Percentiles rank a stretch among this genome's conserved stretches.
Conservation (phyloP, 2,888 invertebrate genomes). For the Drosophila phalerata region DNA sequence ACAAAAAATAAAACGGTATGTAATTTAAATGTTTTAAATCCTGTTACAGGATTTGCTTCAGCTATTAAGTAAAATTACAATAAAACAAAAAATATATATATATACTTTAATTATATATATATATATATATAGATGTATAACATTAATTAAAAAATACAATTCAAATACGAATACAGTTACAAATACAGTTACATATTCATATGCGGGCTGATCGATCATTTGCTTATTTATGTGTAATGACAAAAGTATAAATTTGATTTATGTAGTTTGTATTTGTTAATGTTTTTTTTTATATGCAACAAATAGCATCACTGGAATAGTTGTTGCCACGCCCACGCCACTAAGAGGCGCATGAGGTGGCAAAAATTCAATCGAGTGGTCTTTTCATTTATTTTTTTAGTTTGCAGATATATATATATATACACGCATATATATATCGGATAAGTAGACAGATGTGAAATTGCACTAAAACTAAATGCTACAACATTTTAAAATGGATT, state of each 20-base stretch:
- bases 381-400: conserved; percentile 60
- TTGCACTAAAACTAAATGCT: conserved; percentile 81
- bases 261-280: conserved; percentile 65
- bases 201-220: conserved; percentile 19
- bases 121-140: conserved; percentile 32
- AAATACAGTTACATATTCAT: conserved; percentile 20
- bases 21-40: conserved; percentile 78
- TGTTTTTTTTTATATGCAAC: conserved; percentile 78
- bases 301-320: conserved; percentile 79
- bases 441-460: conserved; percentile 75
- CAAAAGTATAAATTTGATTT: conserved; percentile 76
- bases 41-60: conserved; percentile 82
- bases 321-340: conserved; percentile 57
- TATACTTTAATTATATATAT: conserved; percentile 21
- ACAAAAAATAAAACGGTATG: conserved; percentile 46
- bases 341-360: conserved; percentile 14
- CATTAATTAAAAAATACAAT: conserved; percentile 53
- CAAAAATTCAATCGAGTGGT: conserved; percentile 65
- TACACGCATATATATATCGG: conserved; percentile 33
- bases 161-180: conserved; percentile 37
- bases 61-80: conserved; percentile 74
- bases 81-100: conserved; percentile 34
- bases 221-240: conserved; percentile 29
- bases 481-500: conserved; percentile 80
- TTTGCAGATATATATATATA: conserved; percentile 32